These are phyloP conservation scores for Antheraea assamensis DNA, from an alignment of 2,888 invertebrate species.

Conservation along the genomic window DNA sequence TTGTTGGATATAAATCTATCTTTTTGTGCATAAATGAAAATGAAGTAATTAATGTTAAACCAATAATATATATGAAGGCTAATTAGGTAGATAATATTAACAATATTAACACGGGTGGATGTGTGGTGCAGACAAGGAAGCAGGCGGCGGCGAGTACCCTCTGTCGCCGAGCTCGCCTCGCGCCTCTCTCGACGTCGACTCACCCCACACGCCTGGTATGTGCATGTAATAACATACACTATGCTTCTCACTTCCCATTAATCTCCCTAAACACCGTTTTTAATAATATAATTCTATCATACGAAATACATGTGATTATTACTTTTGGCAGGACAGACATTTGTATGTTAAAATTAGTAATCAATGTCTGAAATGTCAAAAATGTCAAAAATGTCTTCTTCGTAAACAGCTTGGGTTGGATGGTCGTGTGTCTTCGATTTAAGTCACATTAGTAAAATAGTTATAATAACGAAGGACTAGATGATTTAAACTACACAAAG, in stretches of 20 bases:
- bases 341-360: neutral
- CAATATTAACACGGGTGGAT: constrained; percentile 37
- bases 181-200: constrained; percentile 51
- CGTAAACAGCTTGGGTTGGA: no score
- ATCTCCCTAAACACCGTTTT: neutral
- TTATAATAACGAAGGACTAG: neutral
- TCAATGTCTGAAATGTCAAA: neutral
- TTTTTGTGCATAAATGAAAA: neutral
- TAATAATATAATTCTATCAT: neutral
- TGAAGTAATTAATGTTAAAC: neutral
- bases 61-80: neutral
- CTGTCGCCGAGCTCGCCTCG: constrained; percentile 46
- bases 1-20: no score
- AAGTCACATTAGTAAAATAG: neutral
- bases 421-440: neutral
- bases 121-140: constrained; percentile 55
- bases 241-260: neutral
- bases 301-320: neutral
- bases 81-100: constrained; percentile 6
- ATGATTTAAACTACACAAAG: neutral
- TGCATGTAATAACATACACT: constrained; percentile 5
- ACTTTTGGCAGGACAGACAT: neutral
- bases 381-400: no score
- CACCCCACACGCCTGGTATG: constrained; percentile 72
- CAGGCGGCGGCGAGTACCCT: constrained; percentile 47